Percentiles rank a stretch among this genome's conserved stretches.
phyloP scores from a whole-genome alignment of 2,797 vertebrate genomes.

The Sebastes steindachneri region DNA sequence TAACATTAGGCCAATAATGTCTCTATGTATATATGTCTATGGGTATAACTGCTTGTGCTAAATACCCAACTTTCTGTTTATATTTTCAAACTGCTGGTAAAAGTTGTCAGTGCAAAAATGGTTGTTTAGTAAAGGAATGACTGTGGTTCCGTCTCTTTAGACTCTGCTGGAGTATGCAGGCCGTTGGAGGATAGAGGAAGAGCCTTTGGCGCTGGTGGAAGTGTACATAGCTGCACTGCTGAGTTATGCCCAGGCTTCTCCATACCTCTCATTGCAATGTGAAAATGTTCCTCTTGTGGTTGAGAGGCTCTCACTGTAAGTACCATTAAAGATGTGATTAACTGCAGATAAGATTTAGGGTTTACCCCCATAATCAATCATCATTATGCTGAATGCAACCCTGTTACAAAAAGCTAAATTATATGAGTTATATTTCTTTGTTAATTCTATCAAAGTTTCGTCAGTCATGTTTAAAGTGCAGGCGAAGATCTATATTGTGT shows the following conservation, averaged over 20 bases:
- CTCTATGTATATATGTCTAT: no score
- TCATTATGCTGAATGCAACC: neutral
- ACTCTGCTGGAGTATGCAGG: constrained; percentile 92
- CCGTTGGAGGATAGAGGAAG: constrained; percentile 90
- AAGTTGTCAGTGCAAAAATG: neutral
- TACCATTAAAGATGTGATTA: constrained; percentile 46
- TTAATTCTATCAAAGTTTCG: neutral
- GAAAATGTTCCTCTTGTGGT: constrained; percentile 92
- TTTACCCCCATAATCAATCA: neutral
- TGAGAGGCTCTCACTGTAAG: constrained; percentile 95
- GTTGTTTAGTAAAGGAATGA: neutral
- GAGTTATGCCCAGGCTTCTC: constrained; percentile 90
- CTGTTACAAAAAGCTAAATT: neutral
- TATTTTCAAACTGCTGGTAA: neutral
- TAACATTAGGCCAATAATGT: no score
- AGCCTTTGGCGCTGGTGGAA: constrained; percentile 91
- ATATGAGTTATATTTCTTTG: neutral
- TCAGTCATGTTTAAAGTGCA: neutral
- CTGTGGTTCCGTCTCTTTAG: constrained; percentile 59
- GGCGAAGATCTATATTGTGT: neutral
- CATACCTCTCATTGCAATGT: constrained; percentile 90
- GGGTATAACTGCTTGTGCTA: neutral
- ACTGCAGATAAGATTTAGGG: neutral
- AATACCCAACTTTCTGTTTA: neutral
- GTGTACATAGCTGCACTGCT: constrained; percentile 91